Percentiles rank a stretch among this genome's conserved stretches.
Conservation (phyloP, 2,113 vertebrate genomes). For the Eidolon helvum region DNA sequence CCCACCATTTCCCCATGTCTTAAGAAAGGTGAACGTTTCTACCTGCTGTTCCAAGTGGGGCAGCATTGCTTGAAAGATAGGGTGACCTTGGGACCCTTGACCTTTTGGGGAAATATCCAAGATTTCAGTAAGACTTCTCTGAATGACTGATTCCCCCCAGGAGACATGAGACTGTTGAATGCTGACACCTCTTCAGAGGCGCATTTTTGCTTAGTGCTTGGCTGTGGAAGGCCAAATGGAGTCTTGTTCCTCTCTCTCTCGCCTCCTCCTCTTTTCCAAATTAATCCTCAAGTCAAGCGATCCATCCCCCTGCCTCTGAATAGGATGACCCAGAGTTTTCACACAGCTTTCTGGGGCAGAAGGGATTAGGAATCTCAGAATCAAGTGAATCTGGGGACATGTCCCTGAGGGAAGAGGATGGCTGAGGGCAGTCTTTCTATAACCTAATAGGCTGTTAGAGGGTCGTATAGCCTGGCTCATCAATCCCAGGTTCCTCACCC, state of each 20-base stretch:
- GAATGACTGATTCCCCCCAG: constrained; percentile 5
- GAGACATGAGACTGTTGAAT: neutral
- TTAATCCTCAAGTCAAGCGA: neutral
- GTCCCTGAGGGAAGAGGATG: neutral
- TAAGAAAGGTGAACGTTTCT: neutral
- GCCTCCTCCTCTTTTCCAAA: neutral
- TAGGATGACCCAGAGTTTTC: neutral
- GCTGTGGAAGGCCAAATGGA: neutral
- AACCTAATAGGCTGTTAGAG: neutral
- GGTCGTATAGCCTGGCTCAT: neutral
- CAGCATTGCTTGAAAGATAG: neutral
- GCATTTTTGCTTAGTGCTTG: constrained; percentile 19
- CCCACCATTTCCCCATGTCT: neutral
- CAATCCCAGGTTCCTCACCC: neutral
- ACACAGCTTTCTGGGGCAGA: neutral
- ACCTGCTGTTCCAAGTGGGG: neutral
- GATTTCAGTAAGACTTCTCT: neutral
- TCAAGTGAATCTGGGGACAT: neutral
- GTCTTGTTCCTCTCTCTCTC: neutral
- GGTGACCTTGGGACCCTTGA: neutral
- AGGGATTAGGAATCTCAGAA: neutral
- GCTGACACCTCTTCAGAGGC: neutral
- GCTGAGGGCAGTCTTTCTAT: neutral
- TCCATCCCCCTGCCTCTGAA: neutral
- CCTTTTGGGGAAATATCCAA: constrained; percentile 3